Conservation (phyloP, 2,888 invertebrate genomes). For the Caenorhabditis sp. region DNA sequence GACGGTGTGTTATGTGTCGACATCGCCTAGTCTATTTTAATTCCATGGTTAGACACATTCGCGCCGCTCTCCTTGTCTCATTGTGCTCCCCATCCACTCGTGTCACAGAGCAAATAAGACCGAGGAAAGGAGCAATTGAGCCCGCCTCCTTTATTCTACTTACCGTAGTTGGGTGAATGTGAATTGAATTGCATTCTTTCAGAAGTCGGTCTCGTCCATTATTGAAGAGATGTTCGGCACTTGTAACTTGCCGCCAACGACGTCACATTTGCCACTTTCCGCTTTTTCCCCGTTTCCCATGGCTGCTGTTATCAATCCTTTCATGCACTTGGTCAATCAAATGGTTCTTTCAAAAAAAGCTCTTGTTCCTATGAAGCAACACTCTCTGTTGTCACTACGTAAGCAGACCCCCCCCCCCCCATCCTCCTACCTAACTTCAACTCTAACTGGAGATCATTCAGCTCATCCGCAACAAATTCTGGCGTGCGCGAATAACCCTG, state of each 20-base stretch:
- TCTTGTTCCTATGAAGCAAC: constrained; percentile 42
- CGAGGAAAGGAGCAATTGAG: constrained; percentile 40
- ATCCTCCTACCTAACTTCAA: too few species aligned
- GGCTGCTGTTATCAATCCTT: constrained; percentile 10
- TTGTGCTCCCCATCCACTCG: constrained; percentile 47
- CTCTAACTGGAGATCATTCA: constrained; percentile 11
- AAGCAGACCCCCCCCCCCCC: constrained; percentile 11
- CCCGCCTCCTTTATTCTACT: constrained; percentile 37
- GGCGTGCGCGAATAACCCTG: constrained; percentile 41
- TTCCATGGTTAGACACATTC: constrained; percentile 53
- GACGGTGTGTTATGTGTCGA: constrained; percentile 32
- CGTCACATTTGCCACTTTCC: neutral
- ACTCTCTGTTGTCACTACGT: constrained; percentile 26
- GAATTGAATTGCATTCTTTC: too few species aligned
- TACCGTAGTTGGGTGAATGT: constrained; percentile 41
- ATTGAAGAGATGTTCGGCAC: neutral
- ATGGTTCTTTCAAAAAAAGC: constrained; percentile 15
- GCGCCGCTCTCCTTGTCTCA: constrained; percentile 39
- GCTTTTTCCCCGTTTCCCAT: constrained; percentile 8
- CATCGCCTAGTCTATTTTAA: constrained; percentile 51
- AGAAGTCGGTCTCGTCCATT: neutral
- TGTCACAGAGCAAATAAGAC: constrained; percentile 43
- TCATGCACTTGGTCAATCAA: constrained; percentile 23
- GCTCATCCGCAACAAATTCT: constrained; percentile 54
- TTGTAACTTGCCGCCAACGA: neutral